Conservation (phyloP, 2,113 vertebrate species). For the Motacilla alba region DNA sequence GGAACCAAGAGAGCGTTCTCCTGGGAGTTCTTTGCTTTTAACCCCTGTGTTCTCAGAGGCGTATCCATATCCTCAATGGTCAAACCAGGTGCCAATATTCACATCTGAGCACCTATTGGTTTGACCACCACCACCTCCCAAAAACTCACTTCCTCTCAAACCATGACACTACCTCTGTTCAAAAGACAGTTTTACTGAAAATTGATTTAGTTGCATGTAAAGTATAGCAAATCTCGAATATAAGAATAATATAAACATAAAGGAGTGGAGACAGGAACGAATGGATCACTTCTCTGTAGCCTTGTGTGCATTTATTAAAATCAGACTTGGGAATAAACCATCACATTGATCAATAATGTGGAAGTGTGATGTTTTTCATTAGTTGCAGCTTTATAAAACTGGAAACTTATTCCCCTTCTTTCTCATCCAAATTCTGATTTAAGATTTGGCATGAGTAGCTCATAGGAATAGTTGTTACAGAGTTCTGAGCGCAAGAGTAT, state of each 20-base stretch:
- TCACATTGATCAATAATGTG: not conserved
- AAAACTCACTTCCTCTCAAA: too few relatives aligned
- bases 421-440: not conserved
- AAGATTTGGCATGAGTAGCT: not conserved
- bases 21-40: too few relatives aligned
- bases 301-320: not conserved
- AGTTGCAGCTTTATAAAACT: not conserved
- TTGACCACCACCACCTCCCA: too few relatives aligned
- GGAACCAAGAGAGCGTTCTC: too few relatives aligned
- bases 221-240: not conserved
- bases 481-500: not conserved
- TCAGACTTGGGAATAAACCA: accelerated
- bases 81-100: too few relatives aligned
- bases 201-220: not conserved
- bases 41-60: too few relatives aligned
- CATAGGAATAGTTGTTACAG: not conserved
- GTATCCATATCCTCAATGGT: too few relatives aligned
- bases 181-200: not conserved
- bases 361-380: not conserved
- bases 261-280: not conserved
- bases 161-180: not conserved
- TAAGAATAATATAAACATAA: not conserved
- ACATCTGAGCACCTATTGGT: too few relatives aligned
- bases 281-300: not conserved
- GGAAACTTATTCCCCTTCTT: not conserved